These are phyloP conservation scores for Aegotheles bennettii DNA, from an alignment of 2,113 vertebrate genomes.

Conservation along the genomic window DNA sequence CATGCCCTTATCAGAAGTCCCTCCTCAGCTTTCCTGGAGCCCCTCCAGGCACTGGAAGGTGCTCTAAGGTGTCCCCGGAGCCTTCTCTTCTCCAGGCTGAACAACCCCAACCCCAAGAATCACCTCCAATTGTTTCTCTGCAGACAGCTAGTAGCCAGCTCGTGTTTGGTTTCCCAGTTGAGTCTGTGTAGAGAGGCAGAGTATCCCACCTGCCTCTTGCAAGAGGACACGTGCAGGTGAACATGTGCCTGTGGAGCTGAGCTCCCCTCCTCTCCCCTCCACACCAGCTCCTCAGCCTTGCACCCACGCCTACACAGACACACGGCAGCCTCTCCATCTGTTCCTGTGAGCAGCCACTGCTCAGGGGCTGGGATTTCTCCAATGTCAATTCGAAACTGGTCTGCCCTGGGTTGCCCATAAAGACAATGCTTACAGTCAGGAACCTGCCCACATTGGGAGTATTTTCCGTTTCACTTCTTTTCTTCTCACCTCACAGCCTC, in stretches of 20 bases:
- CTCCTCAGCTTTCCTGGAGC: too few species aligned
- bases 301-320: fast-evolving
- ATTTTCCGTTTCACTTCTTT: neutral
- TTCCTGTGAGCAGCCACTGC: neutral
- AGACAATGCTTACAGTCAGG: neutral
- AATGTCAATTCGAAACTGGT: neutral
- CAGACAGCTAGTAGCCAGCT: neutral
- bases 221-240: fast-evolving
- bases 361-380: neutral
- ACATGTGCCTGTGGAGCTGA: neutral
- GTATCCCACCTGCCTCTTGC: neutral
- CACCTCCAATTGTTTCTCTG: neutral
- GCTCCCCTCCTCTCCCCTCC: neutral
- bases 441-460: neutral
- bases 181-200: neutral
- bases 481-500: neutral
- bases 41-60: too few species aligned
- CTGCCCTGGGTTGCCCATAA: neutral
- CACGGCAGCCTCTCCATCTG: neutral
- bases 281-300: neutral
- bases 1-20: too few species aligned
- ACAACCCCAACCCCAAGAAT: too few species aligned
- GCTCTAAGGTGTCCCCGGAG: too few species aligned
- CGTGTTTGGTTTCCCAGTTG: neutral
- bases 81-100: too few species aligned